phyloP scores from a whole-genome alignment of 1,140 invertebrate genomes.

The Habropoda laboriosa region DNA sequence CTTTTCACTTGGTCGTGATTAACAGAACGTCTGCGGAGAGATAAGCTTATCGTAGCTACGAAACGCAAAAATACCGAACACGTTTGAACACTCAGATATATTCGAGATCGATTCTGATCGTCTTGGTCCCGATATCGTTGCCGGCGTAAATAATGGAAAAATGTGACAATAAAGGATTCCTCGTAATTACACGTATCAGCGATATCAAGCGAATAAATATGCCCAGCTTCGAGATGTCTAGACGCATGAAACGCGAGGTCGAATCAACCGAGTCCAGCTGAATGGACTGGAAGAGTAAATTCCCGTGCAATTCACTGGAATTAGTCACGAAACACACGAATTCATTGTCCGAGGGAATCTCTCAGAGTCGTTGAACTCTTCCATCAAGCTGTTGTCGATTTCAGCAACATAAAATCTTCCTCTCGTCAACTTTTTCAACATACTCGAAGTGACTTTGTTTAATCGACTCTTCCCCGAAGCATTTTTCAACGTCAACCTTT shows the following conservation, averaged over 20 bases:
- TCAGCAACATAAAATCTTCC: no score
- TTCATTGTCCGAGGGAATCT: neutral
- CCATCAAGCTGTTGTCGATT: neutral
- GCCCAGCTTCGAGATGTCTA: neutral
- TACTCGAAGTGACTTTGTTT: no score
- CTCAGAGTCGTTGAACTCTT: neutral
- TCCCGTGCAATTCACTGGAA: neutral
- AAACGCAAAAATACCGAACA: conserved; percentile 10
- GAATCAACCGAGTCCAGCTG: neutral
- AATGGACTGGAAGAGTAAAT: neutral
- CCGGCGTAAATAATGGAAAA: neutral
- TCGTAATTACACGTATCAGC: no score
- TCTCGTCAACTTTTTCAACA: no score
- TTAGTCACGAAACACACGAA: neutral
- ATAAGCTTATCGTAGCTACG: conserved; percentile 14
- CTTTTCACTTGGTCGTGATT: no score
- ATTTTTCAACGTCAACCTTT: no score
- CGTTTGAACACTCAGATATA: neutral
- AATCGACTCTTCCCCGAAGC: no score
- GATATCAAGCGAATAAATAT: neutral
- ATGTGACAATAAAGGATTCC: neutral
- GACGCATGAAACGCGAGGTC: neutral
- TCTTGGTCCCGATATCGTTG: neutral
- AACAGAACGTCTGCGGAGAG: neutral
- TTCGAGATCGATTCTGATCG: neutral